These are phyloP conservation scores for Platycercus adscitus DNA, from an alignment of 2,113 vertebrate species.

Conservation along the genomic window DNA sequence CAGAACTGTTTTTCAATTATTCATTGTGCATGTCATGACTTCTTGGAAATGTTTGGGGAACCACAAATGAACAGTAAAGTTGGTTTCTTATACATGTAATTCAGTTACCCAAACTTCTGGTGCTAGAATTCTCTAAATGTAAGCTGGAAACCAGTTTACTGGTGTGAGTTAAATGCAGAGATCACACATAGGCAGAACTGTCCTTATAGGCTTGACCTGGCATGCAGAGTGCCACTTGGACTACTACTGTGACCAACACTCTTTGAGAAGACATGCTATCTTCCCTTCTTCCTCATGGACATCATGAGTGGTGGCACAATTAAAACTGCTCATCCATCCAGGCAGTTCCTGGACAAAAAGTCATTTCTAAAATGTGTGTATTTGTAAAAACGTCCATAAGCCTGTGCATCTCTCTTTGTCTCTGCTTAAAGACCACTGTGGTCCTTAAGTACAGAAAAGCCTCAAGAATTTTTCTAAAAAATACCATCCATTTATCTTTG, in stretches of 20 bases:
- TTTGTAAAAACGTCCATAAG: neutral
- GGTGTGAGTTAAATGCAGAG: neutral
- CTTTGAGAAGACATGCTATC: neutral
- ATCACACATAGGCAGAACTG: neutral
- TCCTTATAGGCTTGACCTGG: neutral
- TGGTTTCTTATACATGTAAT: neutral
- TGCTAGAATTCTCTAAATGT: neutral
- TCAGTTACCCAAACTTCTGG: neutral
- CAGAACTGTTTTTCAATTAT: neutral
- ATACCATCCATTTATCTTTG: neutral
- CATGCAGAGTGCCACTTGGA: neutral
- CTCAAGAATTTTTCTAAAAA: neutral
- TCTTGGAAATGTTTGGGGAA: neutral
- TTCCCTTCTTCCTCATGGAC: neutral
- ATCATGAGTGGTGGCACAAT: neutral
- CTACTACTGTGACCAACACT: neutral
- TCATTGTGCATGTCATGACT: neutral
- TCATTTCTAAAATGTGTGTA: neutral
- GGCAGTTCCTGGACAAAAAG: neutral
- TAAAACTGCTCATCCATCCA: neutral
- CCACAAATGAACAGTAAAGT: neutral
- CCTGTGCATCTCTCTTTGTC: neutral
- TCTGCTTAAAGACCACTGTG: neutral
- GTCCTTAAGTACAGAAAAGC: neutral
- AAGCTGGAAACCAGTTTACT: neutral